Percentiles rank a stretch among this genome's conserved stretches.
Evolutionary conservation across 2,888 invertebrate species (phyloP).

Genomic region (Chymomyza caudatula): DNA sequence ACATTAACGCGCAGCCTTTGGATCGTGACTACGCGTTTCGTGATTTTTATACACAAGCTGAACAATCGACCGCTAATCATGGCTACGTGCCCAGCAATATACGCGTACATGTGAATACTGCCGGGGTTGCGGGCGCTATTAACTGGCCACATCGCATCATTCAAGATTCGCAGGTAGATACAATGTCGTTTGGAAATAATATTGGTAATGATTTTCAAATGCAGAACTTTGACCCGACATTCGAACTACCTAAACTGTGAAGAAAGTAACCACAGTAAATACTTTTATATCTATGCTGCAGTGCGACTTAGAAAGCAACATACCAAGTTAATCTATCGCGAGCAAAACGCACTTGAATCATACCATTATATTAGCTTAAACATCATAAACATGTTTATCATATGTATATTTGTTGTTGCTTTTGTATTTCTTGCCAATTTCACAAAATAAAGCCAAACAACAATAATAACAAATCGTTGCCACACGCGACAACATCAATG

Average conservation of each 20-base stretch:
- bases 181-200: conserved; percentile 83
- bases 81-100: conserved; percentile 92
- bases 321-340: neutral
- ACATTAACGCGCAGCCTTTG: conserved; percentile 75
- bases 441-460: conserved; percentile 35
- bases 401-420: conserved; percentile 37
- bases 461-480: conserved; percentile 15
- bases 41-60: conserved; percentile 90
- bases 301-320: neutral
- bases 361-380: neutral
- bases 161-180: conserved; percentile 82
- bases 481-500: neutral
- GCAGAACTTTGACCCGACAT: no score
- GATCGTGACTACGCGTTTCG: conserved; percentile 92
- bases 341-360: no score
- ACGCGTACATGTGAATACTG: conserved; percentile 89
- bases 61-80: conserved; percentile 78
- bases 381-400: conserved; percentile 58
- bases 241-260: no score
- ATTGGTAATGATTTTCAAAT: no score
- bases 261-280: no score
- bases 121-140: conserved; percentile 78
- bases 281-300: no score
- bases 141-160: conserved; percentile 84
- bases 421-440: conserved; percentile 40